Percentiles rank a stretch among this genome's conserved stretches.
These are phyloP conservation scores for Aleadryas rufinucha DNA, from an alignment of 2,113 vertebrate genomes.

Conservation along the genomic window DNA sequence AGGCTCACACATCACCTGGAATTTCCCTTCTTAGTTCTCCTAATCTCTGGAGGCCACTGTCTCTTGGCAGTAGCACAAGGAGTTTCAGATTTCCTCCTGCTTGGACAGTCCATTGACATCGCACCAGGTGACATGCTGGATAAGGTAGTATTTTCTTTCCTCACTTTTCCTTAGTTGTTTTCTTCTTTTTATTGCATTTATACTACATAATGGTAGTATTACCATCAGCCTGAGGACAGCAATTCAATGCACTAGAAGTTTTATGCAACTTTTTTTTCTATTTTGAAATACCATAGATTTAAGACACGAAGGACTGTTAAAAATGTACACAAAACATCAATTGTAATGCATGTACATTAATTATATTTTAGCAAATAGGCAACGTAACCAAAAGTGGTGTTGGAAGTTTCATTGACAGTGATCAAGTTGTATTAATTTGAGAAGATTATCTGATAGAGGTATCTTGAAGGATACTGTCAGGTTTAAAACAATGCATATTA, in stretches of 20 bases:
- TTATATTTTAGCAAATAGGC: background rate
- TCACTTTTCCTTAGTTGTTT: background rate
- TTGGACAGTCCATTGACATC: constrained; percentile 86
- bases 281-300: background rate
- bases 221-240: background rate
- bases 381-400: background rate
- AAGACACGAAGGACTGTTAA: background rate
- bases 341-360: background rate
- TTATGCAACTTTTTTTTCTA: background rate
- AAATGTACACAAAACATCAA: background rate
- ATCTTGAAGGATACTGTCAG: background rate
- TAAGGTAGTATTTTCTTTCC: constrained; percentile 78
- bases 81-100: constrained; percentile 89
- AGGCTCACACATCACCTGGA: constrained; percentile 79
- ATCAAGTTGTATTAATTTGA: background rate
- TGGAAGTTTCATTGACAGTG: background rate
- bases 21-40: constrained; percentile 93
- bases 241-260: background rate
- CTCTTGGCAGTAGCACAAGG: constrained; percentile 85
- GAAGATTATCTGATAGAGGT: background rate
- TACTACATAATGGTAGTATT: background rate
- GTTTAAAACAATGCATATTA: background rate
- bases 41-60: constrained; percentile 92
- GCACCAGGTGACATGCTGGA: constrained; percentile 91
- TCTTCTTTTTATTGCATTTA: background rate